Evolutionary conservation across 2,113 vertebrate genomes (phyloP).

Genomic region (Alectura lathami): DNA sequence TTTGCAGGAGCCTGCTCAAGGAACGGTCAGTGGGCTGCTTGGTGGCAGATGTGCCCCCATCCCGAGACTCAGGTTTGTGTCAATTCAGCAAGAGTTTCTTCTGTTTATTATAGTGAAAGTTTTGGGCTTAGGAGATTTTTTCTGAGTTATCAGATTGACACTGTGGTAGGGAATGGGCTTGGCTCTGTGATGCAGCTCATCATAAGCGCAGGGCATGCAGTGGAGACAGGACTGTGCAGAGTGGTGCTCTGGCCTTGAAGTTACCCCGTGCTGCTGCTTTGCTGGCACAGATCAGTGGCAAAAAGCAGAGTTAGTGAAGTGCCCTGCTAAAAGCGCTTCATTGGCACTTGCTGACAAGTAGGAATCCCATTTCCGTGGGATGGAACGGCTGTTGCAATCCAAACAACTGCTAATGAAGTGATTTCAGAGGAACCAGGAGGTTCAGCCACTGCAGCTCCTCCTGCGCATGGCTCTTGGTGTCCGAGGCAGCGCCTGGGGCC

Average conservation of each 20-base stretch:
- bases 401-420: neutral
- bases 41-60: neutral
- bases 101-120: neutral
- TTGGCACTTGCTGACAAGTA: neutral
- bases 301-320: neutral
- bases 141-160: accelerated
- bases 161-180: neutral
- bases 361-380: neutral
- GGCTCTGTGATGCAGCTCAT: neutral
- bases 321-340: neutral
- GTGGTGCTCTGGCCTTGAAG: accelerated
- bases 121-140: neutral
- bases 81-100: accelerated
- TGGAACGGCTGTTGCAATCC: neutral
- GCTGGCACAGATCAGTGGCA: neutral
- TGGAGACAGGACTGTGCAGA: neutral
- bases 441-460: neutral
- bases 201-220: neutral
- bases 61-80: neutral
- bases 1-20: neutral
- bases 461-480: neutral
- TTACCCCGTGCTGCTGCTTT: neutral
- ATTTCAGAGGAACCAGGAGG: neutral
- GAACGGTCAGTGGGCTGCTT: neutral
- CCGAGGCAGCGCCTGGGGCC: neutral